Evolutionary conservation across 1,140 invertebrate species (phyloP), one percentile per base, ranked within the genome.

Genomic region (Sipha flava): DNA sequence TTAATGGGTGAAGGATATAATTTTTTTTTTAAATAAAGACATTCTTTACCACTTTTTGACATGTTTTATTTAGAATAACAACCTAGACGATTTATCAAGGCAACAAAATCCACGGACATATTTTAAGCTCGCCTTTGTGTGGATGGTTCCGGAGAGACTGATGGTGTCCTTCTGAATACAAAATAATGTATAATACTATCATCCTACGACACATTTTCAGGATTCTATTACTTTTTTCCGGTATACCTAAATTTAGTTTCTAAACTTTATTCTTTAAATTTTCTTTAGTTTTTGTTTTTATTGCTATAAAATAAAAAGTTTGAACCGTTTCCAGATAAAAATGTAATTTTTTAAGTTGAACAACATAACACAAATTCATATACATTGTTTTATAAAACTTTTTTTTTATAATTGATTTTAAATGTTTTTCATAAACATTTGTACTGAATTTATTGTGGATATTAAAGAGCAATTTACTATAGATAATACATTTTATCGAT

Each of bases 211-310:
- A 43, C 21, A 43, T 66, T 43, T 66, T 66, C 12, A 66, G 21
- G 26, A 66, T 66, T 66, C 64, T 66, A 66, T 66, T 66, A 23
- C 64, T 43, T 43, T 66, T 21, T 66, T 66, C 21, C 6, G 37
- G 64, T 66, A 43, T 66, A n/a, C n/a, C n/a, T n/a, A 66, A 66
- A 66, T 66, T 43, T 40, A 43, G 37, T 66, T 66, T 66, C 14
- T 14, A 66, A 66, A 66, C 21, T 66, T 66, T 66, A 66, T 26
- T 43, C 40, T 43, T 40, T 14, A 66, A 43, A 37, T 23, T 66
- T 66, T 34, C n/a, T n/a, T n/a, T 34, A 23, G 12, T 43, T 66
- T 64, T 66, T 66, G 64, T 66, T 66, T 66, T 66, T 66, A 66
- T 43, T 43, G 21, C 64, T 26, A 26, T 23, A 23, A 47, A 64